Percentiles rank a stretch among this genome's conserved stretches.
Conservation (phyloP, 37 sponge, comb jelly and placozoan species). For the Aphrocallistes beatrix region DNA sequence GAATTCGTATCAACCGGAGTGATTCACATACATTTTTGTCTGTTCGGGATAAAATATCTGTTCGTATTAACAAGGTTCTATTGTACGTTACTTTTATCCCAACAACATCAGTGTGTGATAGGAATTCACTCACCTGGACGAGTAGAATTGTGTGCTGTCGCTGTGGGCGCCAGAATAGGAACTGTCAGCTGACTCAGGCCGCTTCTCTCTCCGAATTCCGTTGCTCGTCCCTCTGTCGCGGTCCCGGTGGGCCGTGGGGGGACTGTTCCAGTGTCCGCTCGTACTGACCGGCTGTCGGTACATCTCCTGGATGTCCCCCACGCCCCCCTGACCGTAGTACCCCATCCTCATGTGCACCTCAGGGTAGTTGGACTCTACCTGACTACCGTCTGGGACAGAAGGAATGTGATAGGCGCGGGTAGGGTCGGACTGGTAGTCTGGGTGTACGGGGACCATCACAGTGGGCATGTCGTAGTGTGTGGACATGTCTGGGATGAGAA, state of each 20-base stretch:
- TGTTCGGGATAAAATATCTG: background rate
- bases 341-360: background rate
- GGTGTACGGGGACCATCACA: background rate
- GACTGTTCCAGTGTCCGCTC: background rate
- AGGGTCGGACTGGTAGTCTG: background rate
- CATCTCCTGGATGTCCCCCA: background rate
- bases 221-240: background rate
- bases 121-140: background rate
- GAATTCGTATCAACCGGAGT: background rate
- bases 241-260: background rate
- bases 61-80: background rate
- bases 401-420: background rate
- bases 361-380: background rate
- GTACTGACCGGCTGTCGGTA: background rate
- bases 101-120: no score
- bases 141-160: background rate
- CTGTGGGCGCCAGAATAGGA: slow-evolving; percentile 15
- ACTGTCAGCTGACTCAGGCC: slow-evolving; percentile 2
- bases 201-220: background rate
- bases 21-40: background rate
- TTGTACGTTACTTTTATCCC: no score
- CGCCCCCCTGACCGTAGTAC: background rate
- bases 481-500: background rate
- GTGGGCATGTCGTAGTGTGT: background rate
- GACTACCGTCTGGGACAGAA: background rate